phyloP scores from a whole-genome alignment of 1,140 invertebrate species.

The Drosophila neocordata region DNA sequence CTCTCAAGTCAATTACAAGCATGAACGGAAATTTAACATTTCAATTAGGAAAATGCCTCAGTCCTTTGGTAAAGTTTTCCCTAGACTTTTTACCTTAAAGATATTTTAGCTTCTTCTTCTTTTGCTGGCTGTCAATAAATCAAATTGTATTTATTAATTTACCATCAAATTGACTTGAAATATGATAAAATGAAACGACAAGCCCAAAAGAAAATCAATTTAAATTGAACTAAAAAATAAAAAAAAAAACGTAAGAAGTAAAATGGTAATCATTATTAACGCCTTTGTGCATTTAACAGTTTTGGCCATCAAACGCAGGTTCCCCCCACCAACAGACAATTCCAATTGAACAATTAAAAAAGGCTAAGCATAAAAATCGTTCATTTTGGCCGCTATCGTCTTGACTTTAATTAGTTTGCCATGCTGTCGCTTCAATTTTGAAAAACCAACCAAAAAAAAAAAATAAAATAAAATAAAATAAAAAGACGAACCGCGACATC shows the following conservation, averaged over 20 bases:
- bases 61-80: background rate
- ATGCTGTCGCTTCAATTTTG: constrained; percentile 71
- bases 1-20: constrained; percentile 78
- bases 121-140: constrained; percentile 59
- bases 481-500: constrained; percentile 35
- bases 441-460: constrained; percentile 21
- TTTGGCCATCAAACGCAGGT: constrained; percentile 59
- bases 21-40: constrained; percentile 82
- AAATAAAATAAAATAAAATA: background rate
- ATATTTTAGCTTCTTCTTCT: background rate
- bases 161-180: constrained; percentile 64
- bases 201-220: constrained; percentile 40
- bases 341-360: constrained; percentile 68
- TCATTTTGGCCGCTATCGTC: constrained; percentile 46
- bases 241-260: constrained; percentile 31
- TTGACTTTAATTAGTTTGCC: constrained; percentile 76
- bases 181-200: background rate
- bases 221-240: constrained; percentile 40
- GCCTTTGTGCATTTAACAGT: constrained; percentile 62
- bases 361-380: constrained; percentile 79
- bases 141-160: constrained; percentile 71
- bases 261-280: constrained; percentile 51
- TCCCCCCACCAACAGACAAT: constrained; percentile 1
- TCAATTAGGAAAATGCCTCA: constrained; percentile 64
- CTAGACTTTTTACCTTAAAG: background rate